These are phyloP conservation scores for Hypothenemus hampei DNA, from an alignment of 1,140 invertebrate genomes.

Conservation along the genomic window DNA sequence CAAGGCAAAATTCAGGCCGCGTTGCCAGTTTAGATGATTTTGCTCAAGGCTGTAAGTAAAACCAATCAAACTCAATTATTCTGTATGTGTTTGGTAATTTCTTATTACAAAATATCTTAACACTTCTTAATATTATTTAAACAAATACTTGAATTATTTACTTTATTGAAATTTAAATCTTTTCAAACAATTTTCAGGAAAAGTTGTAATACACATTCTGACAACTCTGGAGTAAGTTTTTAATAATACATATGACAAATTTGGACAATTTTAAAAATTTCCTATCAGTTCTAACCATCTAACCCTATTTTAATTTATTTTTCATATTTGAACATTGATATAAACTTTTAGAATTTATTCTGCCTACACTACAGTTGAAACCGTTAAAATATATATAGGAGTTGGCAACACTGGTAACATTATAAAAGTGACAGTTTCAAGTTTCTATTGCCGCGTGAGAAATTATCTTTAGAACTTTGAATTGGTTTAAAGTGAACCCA, in stretches of 20 bases:
- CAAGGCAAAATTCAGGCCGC: neutral
- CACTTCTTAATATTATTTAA: no score
- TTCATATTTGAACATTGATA: neutral
- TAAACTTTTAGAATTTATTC: neutral
- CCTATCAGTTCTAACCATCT: neutral
- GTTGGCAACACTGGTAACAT: neutral
- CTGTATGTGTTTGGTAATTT: neutral
- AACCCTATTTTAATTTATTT: neutral
- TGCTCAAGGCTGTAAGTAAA: neutral
- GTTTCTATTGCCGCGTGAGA: constrained; percentile 9
- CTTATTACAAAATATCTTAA: neutral
- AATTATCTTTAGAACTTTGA: neutral
- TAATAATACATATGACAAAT: no score
- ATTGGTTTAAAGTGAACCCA: neutral
- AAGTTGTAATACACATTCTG: no score
- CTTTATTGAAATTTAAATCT: no score
- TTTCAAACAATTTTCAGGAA: no score
- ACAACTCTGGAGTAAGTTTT: no score
- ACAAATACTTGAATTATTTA: no score
- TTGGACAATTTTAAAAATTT: neutral
- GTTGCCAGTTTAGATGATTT: neutral
- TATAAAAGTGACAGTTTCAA: neutral
- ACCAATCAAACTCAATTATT: neutral
- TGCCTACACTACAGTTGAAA: no score
- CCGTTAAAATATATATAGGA: neutral